Evolutionary conservation across 2,113 vertebrate species (phyloP).

Genomic region (Zapus hudsonius): DNA sequence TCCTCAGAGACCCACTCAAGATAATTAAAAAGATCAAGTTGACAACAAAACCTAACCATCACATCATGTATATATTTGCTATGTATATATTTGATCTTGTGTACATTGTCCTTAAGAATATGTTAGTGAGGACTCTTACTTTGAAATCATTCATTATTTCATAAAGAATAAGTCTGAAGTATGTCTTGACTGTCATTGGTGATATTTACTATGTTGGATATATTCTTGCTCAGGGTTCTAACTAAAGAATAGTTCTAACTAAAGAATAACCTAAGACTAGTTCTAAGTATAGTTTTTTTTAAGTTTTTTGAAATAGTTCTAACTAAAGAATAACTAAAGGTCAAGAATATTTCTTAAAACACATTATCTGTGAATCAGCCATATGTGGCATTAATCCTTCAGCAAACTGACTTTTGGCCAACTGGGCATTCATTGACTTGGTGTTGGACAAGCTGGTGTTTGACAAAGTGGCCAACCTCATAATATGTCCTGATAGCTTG

Average conservation of each 20-base stretch:
- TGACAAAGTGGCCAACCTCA: background rate
- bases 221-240: constrained; percentile 20
- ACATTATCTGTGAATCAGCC: constrained; percentile 39
- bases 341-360: constrained; percentile 21
- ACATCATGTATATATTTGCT: constrained; percentile 8
- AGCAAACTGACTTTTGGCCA: constrained; percentile 26
- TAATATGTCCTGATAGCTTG: background rate
- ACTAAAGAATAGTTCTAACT: background rate
- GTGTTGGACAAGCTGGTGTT: too few relatives aligned
- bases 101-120: background rate
- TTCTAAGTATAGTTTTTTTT: too few relatives aligned
- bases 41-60: too few relatives aligned
- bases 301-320: too few relatives aligned
- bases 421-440: too few relatives aligned
- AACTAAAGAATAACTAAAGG: background rate
- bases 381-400: constrained; percentile 45
- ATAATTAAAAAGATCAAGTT: too few relatives aligned
- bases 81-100: constrained; percentile 8
- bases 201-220: background rate
- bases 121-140: constrained; percentile 9
- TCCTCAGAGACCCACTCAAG: too few relatives aligned
- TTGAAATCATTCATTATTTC: background rate
- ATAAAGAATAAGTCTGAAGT: constrained; percentile 1
- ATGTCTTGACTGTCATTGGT: background rate
- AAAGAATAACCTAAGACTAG: too few relatives aligned